Evolutionary conservation across 2,888 invertebrate species (phyloP), one percentile per base, ranked within the genome.

Genomic region (Tenthredo amoena): DNA sequence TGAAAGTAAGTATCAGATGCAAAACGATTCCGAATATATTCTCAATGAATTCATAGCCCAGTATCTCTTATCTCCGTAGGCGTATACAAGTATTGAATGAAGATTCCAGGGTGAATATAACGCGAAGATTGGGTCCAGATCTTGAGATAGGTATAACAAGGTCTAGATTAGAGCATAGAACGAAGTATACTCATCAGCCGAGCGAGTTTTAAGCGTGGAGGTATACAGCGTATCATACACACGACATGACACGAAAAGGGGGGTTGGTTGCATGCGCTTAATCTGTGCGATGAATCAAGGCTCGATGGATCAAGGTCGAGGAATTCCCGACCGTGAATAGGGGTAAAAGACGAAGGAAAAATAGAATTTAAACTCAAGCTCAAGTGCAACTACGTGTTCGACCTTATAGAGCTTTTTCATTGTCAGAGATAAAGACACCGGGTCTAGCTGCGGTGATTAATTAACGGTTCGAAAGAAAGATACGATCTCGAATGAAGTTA

Each of bases 211-310:
- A 3, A 43, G 31, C 43, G 43, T 10, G 12, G 9, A 7, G 71
- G 71, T 40, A 26, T 40, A 50, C 18, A 18, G 76, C 18, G 31
- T 77, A 50, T 77, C 31, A 76, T 76, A 77, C 50, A 50, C 47
- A 34, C 58, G 37, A 79, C 58, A 12, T 34, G 18, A 58, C 79
- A 68, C 50, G 77, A 84, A 47, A 37, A 10, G 85, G 18, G 85
- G n/a, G 82, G 62, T 85, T 83, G 82, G 62, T 85, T 83, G 85
- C 85, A 85, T 85, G 85, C 72, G 47, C 37, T 83, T 85, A 82
- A 85, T 85, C 85, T 71, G 71, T 37, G 21, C 68, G 68, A 83
- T 68, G 71, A 82, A 85, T 85, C 85, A 55, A 50, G 71, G 47
- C 71, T 82, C 82, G 40, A n/a, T n/a, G n/a, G n/a, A 82, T 47